These are phyloP conservation scores for Dasypogon diadema DNA, from an alignment of 2,888 invertebrate genomes.

Conservation along the genomic window DNA sequence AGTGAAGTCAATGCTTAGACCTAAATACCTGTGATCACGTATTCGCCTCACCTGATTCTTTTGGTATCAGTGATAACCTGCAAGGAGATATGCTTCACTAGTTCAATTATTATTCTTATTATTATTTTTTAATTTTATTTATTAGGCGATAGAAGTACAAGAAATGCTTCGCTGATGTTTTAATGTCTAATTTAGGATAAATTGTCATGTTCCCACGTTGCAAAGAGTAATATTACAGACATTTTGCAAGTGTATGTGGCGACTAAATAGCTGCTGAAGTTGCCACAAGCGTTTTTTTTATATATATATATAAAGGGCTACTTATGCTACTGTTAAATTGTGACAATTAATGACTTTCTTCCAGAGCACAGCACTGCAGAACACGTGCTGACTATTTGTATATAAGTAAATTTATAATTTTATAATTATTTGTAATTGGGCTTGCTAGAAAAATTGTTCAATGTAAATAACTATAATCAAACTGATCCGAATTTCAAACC, in stretches of 20 bases:
- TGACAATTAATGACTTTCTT: conserved; percentile 43
- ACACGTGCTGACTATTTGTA: conserved; percentile 38
- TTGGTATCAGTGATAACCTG: conserved; percentile 14
- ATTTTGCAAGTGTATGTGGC: background rate
- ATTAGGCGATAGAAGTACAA: conserved; percentile 33
- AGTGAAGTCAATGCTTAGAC: too few relatives aligned
- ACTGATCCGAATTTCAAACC: conserved; percentile 51
- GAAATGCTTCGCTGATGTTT: conserved; percentile 38
- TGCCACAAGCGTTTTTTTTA: background rate
- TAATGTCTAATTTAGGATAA: conserved; percentile 26
- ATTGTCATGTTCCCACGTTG: conserved; percentile 27
- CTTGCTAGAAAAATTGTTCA: conserved; percentile 42
- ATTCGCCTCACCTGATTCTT: conserved; percentile 26
- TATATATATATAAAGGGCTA: background rate
- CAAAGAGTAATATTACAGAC: background rate
- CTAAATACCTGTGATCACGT: conserved; percentile 5
- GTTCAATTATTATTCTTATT: conserved; percentile 45
- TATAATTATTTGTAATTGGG: conserved; percentile 44
- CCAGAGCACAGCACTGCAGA: conserved; percentile 14
- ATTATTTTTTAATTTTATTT: conserved; percentile 8
- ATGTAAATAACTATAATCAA: conserved; percentile 51
- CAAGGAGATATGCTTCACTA: conserved; percentile 36
- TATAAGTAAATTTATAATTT: conserved; percentile 43
- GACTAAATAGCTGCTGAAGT: background rate
- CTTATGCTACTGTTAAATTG: conserved; percentile 26